Base-by-base conservation (phyloP, 1,140 invertebrate genomes). In the Nixonia krombeini region DNA sequence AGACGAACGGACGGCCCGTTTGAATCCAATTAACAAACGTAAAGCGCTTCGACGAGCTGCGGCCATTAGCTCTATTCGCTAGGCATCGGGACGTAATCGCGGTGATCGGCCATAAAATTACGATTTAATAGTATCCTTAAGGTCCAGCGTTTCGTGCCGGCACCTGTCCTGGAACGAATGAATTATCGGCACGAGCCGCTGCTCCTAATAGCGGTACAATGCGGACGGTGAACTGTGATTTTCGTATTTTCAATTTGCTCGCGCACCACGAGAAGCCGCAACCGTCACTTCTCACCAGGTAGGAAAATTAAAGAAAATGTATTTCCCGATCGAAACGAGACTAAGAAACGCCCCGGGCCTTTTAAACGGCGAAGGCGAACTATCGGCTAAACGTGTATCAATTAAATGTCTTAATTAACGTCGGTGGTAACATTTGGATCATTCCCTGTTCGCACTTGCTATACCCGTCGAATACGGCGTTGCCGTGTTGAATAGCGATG, bases 81-180 rank as follows among this genome's bases (percentile, higher is more conserved):
- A 56, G 55, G 55, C 42, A 58, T 52, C 47, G 49, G 49, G 49
- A 58, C 49, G 53, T 66, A 66, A 65, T 66, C 57, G 55, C 47
- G 28, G 46, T 71, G 64, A 73, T 73, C 71, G 61, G 47, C 59
- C 59, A 65, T 73, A 73, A 70, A 73, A 73, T 73, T 70, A 64
- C 71, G 59, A 73, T 73, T 73, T 73, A 70, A 73, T 70, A 70
- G 58, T 72, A 66, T 61, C 56, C 58, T 58, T 65, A 53, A 42
- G 62, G 58, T 57, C 53, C 42, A 51, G 62, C 53, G 16, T 38
- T 41, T 25, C 50, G 51, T 42, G 31, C 59, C 59, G 56, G 56
- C 67, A 73, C 71, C 71, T 73, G 67, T 70, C 63, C 47, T 62
- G 57, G 62, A 70, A 68, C 67, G 64, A 73, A 73, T 70, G 67